phyloP scores from a whole-genome alignment of 2,888 invertebrate genomes.

The Rhimphoctona megacephalus region DNA sequence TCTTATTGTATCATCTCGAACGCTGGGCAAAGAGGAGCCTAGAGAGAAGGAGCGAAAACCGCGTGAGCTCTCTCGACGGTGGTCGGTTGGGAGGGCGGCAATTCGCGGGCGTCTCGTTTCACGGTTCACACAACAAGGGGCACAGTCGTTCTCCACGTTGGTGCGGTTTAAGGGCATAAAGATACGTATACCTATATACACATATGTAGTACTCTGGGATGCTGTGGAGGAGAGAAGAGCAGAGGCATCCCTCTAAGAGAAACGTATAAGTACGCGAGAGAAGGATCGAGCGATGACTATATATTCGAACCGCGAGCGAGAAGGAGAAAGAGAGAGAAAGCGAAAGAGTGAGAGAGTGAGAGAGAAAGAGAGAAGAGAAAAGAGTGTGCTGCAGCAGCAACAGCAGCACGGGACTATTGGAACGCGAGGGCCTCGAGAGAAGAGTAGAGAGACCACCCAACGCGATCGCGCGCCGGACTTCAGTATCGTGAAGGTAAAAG shows the following conservation, averaged over 20 bases:
- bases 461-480: conserved; percentile 83
- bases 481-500: conserved; percentile 74
- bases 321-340: conserved; percentile 3
- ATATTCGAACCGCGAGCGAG: conserved; percentile 20
- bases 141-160: conserved; percentile 61
- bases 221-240: conserved; percentile 42
- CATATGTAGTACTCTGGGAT: conserved; percentile 21
- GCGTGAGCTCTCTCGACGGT: conserved; percentile 44
- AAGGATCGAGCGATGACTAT: conserved; percentile 53
- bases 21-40: conserved; percentile 9
- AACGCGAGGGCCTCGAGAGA: conserved; percentile 66
- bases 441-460: conserved; percentile 84
- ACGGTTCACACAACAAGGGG: conserved; percentile 69
- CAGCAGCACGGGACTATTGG: conserved; percentile 69
- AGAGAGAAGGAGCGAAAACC: conserved; percentile 42
- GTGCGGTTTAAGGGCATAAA: conserved; percentile 66
- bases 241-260: conserved; percentile 55
- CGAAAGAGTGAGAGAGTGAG: conserved; percentile 17
- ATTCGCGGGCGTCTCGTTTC: conserved; percentile 70
- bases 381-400: conserved; percentile 55
- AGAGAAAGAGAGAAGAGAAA: conserved; percentile 33
- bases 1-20: neutral
- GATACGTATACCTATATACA: conserved; percentile 14
- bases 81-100: conserved; percentile 63
- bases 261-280: conserved; percentile 67